Evolutionary conservation across 2,888 invertebrate species (phyloP).

Genomic region (Ochropleura plecta): DNA sequence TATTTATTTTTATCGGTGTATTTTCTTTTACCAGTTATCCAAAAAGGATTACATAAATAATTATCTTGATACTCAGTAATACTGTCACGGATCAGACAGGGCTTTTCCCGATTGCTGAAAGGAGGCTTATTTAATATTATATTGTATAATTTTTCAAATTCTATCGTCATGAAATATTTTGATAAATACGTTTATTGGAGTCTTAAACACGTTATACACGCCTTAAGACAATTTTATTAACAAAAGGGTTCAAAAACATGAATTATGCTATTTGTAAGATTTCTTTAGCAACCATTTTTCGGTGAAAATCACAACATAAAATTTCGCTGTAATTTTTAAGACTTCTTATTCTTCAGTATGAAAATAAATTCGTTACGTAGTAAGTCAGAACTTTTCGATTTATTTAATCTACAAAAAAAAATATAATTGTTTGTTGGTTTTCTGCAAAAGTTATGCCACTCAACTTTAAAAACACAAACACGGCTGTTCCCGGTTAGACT

Average conservation of each 20-base stretch:
- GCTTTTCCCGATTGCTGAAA: not conserved
- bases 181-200: not conserved
- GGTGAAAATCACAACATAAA: not conserved
- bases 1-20: too few relatives aligned
- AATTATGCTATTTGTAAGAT: not conserved
- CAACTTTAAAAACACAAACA: not conserved
- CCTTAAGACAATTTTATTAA: not conserved
- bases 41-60: too few relatives aligned
- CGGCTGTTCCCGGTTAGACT: too few relatives aligned
- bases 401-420: not conserved
- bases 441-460: not conserved
- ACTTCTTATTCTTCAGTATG: constrained; percentile 25
- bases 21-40: too few relatives aligned
- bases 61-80: too few relatives aligned
- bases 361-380: constrained; percentile 23
- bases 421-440: not conserved
- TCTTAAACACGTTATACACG: not conserved
- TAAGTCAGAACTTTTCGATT: constrained; percentile 1
- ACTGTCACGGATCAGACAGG: too few relatives aligned
- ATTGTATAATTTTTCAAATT: too few relatives aligned
- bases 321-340: constrained; percentile 30
- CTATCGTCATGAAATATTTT: not conserved
- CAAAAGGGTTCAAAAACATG: not conserved
- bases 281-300: constrained; percentile 2
- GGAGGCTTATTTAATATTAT: too few relatives aligned